Base-by-base conservation (phyloP, 2,888 invertebrate species). In the Diadromus collaris region DNA sequence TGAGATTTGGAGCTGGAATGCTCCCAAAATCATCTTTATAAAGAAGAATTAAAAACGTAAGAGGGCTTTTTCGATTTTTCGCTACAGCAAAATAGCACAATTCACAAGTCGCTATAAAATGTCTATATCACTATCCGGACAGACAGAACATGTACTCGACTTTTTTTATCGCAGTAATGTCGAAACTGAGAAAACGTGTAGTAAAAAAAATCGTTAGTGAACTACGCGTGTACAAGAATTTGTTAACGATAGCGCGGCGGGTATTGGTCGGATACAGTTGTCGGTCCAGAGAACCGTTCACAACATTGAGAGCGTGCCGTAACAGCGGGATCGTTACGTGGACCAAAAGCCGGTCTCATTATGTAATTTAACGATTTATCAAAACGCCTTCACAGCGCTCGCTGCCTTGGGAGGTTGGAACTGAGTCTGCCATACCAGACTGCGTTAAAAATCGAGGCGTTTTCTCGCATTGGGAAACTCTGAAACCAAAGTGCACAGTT, bases 261-360 rank as follows among this genome's bases (percentile, higher is more conserved):
- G 41, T 58, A 58, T 79, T 51, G 48, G 58, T 71, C 32, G 48
- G 38, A 34, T 21, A 61, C 54, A 38, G 34, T 64, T 54, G 61
- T 34, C 34, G 44, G 72, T 69, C 51, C 67, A 13, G 67, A 63
- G 32, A 46, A 41, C 56, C 58, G 29, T 56, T 70, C 56, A 68
- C 76, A 79, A 72, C 69, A 69, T 71, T 75, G 64, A 69, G 41
- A 64, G 19, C 60, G 54, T 60, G 72, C 63, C 56, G 76, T 72
- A 79, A 79, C 63, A 51, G 48, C 72, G 44, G 19, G 72, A 79
- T 73, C 76, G 76, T 79, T 79, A 79, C 79, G 76, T 76, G 68
- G 76, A 73, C 72, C 72, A 76, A 76, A 73, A 76, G 34, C 76
- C 69, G 76, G 68, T 79, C 32, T 54, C 44, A 69, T 79, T 76